These are phyloP conservation scores for Rhagoletis pomonella DNA, from an alignment of 1,140 invertebrate genomes.

Conservation along the genomic window DNA sequence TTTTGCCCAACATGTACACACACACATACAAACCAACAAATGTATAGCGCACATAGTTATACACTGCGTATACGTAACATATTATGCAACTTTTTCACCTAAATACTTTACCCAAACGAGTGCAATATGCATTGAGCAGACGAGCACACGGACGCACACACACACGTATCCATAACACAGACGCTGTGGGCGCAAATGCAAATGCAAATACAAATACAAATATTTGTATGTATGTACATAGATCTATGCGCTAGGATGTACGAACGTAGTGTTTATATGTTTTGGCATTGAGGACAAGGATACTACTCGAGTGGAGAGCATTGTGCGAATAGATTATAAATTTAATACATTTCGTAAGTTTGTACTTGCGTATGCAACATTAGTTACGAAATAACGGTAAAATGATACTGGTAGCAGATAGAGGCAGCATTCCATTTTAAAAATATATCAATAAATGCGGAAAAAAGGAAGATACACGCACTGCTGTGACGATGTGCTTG, in stretches of 20 bases:
- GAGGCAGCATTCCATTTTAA: background rate
- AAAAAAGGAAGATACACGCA: no score
- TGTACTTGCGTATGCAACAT: no score
- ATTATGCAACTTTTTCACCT: slow-evolving; percentile 36
- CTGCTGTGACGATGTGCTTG: no score
- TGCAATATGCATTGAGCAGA: background rate
- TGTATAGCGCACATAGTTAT: background rate
- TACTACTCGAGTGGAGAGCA: slow-evolving; percentile 6
- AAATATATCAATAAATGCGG: background rate
- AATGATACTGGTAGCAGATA: no score
- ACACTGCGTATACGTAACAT: slow-evolving; percentile 35
- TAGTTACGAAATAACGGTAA: background rate
- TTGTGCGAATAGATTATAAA: background rate
- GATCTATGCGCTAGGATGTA: background rate
- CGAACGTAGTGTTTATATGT: no score
- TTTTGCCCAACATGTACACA: background rate
- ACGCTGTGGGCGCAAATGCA: background rate
- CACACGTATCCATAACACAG: no score
- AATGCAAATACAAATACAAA: background rate
- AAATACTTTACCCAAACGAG: background rate
- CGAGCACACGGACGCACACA: background rate
- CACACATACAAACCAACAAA: background rate
- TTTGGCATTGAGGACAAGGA: slow-evolving; percentile 18
- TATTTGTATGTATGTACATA: background rate
- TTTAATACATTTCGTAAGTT: no score